Percentiles rank a stretch among this genome's conserved stretches.
Evolutionary conservation across 2,113 vertebrate species (phyloP).

Genomic region (Sphaerodactylus townsendi): DNA sequence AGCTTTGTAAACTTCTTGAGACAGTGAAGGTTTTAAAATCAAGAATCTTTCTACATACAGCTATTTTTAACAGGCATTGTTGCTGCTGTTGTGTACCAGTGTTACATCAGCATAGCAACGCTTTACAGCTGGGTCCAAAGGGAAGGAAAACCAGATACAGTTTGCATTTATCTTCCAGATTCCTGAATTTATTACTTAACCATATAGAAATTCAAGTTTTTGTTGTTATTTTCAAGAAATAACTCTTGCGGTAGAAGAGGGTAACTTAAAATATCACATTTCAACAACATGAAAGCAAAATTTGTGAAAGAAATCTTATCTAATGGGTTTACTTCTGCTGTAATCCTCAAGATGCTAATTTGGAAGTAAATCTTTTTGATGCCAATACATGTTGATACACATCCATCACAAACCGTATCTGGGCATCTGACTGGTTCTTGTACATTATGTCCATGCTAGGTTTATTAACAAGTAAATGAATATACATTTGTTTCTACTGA

Average conservation of each 20-base stretch:
- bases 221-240: background rate
- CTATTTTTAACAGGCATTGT: constrained; percentile 15
- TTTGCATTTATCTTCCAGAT: background rate
- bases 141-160: background rate
- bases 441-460: background rate
- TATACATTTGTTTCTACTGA: background rate
- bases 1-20: background rate
- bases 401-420: background rate
- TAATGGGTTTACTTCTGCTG: background rate
- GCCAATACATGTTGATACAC: background rate
- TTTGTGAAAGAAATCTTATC: background rate
- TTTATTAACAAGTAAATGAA: background rate
- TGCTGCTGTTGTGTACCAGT: constrained; percentile 20
- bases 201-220: background rate
- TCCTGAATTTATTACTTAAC: background rate
- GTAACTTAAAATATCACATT: background rate
- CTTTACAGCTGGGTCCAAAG: constrained; percentile 16
- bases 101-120: constrained; percentile 30
- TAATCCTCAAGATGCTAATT: background rate
- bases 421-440: background rate
- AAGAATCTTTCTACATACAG: constrained; percentile 5
- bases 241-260: background rate
- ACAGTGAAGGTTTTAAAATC: constrained; percentile 6
- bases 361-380: background rate
- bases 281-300: background rate